Conservation (phyloP, 1,140 invertebrate genomes). For the Palaemon carinicauda region DNA sequence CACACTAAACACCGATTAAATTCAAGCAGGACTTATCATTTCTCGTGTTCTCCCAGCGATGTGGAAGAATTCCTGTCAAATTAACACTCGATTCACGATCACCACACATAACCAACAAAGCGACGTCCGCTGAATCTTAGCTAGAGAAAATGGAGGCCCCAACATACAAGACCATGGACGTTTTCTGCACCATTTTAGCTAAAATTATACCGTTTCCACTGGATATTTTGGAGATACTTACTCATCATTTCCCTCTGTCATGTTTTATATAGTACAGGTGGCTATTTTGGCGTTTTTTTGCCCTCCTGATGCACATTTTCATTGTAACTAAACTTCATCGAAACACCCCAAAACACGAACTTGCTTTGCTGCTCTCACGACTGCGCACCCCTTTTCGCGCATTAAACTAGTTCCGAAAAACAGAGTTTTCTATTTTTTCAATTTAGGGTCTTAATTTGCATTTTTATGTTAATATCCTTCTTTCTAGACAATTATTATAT, state of each 20-base stretch:
- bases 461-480: too few relatives aligned
- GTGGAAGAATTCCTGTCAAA: not conserved
- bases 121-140: constrained; percentile 48
- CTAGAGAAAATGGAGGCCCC: constrained; percentile 52
- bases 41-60: not conserved
- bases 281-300: constrained; percentile 60
- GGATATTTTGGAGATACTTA: constrained; percentile 59
- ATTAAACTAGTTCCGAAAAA: constrained; percentile 31
- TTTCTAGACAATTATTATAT: too few relatives aligned
- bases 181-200: constrained; percentile 45
- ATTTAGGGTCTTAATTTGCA: too few relatives aligned
- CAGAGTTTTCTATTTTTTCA: not conserved
- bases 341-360: constrained; percentile 45
- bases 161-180: constrained; percentile 33
- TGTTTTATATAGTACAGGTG: constrained; percentile 61
- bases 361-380: not conserved
- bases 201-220: constrained; percentile 26
- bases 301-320: constrained; percentile 60
- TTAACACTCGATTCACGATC: constrained; percentile 23
- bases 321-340: constrained; percentile 59
- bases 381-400: constrained; percentile 18
- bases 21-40: constrained; percentile 2
- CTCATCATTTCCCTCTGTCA: constrained; percentile 64
- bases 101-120: constrained; percentile 51
- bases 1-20: constrained; percentile 10